Base-by-base conservation (phyloP, 2,113 vertebrate genomes). In the Empidonax traillii region DNA sequence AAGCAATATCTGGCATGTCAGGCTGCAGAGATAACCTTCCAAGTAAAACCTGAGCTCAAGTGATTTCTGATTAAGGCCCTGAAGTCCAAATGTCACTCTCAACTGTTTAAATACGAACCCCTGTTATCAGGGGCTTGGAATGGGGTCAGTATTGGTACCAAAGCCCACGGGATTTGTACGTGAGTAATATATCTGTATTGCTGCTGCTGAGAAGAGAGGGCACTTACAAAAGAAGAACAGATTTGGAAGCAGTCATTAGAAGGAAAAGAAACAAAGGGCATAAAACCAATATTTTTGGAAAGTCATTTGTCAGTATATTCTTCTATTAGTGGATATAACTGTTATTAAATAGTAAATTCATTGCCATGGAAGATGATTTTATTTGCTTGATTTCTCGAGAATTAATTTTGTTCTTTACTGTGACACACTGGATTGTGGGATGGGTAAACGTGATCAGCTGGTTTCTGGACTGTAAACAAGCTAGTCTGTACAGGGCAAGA, bases 201-300 rank as follows among this genome's bases (percentile, higher is more conserved):
- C 46, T n/a, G 47, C 66, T 47, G 28, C n/a, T 83, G 72, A 77
- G 59, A 63, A 67, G 51, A 84, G 66, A 81, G 30, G 19, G 7
- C 5, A 5, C 33, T 73, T 80, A 53, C 0, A 41, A 82, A 87
- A 73, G 58, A 56, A 41, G 33, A 91, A 33, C 35, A 47, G 30
- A 63, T 77, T 84, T 79, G 89, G 74, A 92, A 83, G 69, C 43
- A 71, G 59, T 59, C 77, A 84, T 84, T 27, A 67, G 59, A 86
- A 93, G 10, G 43, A 53, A 84, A 87, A 76, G 41, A 85, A 86
- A 62, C 41, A 68, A 55, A 73, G 88, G 12, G 11, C 25, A 37
- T 35, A 39, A 92, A 90, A 53, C 55, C 31, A 82, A 1, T 90
- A 23, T 66, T 88, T 90, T 80, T 83, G 14, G 28, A 39, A 85